Conservation (phyloP, 2,888 invertebrate species). For the Clepsis dumicolana region DNA sequence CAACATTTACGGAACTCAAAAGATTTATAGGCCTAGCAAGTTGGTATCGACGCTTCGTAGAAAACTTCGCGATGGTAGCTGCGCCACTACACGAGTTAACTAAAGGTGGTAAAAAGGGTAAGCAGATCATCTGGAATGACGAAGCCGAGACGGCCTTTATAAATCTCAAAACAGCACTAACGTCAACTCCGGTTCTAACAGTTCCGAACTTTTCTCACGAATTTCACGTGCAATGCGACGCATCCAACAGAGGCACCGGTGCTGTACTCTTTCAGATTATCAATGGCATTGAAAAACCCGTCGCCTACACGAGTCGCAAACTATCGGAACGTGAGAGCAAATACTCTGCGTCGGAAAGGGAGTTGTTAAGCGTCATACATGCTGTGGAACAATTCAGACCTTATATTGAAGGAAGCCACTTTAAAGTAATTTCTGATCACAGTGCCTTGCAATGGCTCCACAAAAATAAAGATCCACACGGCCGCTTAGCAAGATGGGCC, state of each 20-base stretch:
- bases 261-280: slow-evolving; percentile 11
- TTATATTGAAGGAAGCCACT: slow-evolving; percentile 39
- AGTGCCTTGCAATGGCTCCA: too few species aligned
- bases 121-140: neutral
- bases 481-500: slow-evolving; percentile 43
- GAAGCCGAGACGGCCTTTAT: slow-evolving; percentile 9
- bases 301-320: slow-evolving; percentile 13
- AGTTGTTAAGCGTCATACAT: slow-evolving; percentile 39
- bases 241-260: slow-evolving; percentile 21
- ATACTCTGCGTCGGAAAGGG: slow-evolving; percentile 41
- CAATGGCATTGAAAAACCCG: neutral
- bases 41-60: too few species aligned
- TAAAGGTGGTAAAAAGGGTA: slow-evolving; percentile 18
- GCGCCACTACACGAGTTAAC: too few species aligned
- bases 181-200: neutral
- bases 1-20: too few species aligned
- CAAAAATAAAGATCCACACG: slow-evolving; percentile 36
- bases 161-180: neutral
- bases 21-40: too few species aligned
- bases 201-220: neutral
- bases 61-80: too few species aligned
- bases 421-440: slow-evolving; percentile 17
- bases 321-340: slow-evolving; percentile 32
- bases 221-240: slow-evolving; percentile 15
- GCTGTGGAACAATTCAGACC: slow-evolving; percentile 44